Conservation (phyloP, 2,113 vertebrate species). For the Entelurus aequoreus region DNA sequence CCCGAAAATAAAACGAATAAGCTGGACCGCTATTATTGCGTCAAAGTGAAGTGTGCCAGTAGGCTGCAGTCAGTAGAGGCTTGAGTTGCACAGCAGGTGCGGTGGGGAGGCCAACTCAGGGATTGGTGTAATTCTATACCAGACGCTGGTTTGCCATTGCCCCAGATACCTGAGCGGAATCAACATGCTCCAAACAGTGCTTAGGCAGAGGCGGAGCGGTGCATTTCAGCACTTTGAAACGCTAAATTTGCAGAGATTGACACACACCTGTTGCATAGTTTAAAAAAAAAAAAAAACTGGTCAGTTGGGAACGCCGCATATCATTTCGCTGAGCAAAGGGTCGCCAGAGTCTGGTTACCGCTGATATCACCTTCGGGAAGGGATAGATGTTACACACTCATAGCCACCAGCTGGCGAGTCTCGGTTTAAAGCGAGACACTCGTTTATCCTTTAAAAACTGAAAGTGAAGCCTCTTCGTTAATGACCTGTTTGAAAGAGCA, state of each 20-base stretch:
- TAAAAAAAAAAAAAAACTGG: constrained; percentile 12
- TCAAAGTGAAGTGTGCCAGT: not conserved
- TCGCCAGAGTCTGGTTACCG: constrained; percentile 44
- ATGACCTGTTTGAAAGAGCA: too few relatives aligned
- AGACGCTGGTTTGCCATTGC: constrained; percentile 23
- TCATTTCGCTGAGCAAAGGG: constrained; percentile 17
- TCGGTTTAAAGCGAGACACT: constrained; percentile 20
- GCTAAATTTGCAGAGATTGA: constrained; percentile 13
- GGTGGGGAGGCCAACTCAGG: constrained; percentile 24
- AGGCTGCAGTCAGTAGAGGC: constrained; percentile 11
- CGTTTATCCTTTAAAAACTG: constrained; percentile 19
- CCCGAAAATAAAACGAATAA: too few relatives aligned
- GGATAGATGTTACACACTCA: constrained; percentile 19
- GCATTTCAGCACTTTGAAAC: not conserved
- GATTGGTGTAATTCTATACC: constrained; percentile 36
- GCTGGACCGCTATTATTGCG: not conserved
- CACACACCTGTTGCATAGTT: constrained; percentile 30
- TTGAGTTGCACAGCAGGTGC: constrained; percentile 46
- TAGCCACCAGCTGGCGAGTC: constrained; percentile 2
- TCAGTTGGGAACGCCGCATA: constrained; percentile 15
- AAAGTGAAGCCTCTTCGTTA: constrained; percentile 3
- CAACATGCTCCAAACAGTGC: not conserved
- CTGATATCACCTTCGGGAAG: constrained; percentile 42
- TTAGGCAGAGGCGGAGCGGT: not conserved
- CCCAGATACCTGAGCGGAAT: constrained; percentile 14